Conservation (phyloP, 2,888 invertebrate species). For the Neoitamus cyanurus region DNA sequence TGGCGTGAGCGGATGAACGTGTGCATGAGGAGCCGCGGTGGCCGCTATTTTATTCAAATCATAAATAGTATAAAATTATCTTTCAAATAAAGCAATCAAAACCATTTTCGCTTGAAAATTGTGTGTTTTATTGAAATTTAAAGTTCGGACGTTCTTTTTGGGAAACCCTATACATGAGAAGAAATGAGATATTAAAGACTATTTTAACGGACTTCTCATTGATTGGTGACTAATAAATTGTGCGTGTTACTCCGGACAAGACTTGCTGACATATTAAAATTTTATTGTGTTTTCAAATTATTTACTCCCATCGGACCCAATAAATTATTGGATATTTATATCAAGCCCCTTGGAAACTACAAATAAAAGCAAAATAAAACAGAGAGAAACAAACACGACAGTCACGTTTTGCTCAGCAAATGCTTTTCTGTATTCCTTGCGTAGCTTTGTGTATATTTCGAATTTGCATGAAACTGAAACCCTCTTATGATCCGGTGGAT, state of each 20-base stretch:
- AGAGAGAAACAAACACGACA: background rate
- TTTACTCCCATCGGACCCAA: background rate
- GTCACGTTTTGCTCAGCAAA: background rate
- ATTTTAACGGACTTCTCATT: background rate
- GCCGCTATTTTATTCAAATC: too few species aligned
- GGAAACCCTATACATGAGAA: too few species aligned
- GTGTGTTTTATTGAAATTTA: too few species aligned
- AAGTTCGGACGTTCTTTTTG: too few species aligned
- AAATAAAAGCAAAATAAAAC: background rate
- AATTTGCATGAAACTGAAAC: background rate
- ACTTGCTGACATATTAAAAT: background rate
- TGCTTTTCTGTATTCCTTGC: background rate
- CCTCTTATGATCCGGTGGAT: background rate
- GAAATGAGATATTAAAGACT: background rate
- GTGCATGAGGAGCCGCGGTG: too few species aligned
- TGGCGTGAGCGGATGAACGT: too few species aligned
- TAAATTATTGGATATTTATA: background rate
- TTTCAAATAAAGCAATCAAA: too few species aligned
- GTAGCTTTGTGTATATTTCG: background rate
- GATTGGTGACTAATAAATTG: background rate
- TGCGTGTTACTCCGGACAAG: background rate
- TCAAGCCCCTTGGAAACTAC: background rate
- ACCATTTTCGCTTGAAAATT: too few species aligned
- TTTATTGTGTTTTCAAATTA: background rate
- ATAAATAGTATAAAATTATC: too few species aligned